Conservation (phyloP, 2,113 vertebrate species). For the Dipodomys ordii region DNA sequence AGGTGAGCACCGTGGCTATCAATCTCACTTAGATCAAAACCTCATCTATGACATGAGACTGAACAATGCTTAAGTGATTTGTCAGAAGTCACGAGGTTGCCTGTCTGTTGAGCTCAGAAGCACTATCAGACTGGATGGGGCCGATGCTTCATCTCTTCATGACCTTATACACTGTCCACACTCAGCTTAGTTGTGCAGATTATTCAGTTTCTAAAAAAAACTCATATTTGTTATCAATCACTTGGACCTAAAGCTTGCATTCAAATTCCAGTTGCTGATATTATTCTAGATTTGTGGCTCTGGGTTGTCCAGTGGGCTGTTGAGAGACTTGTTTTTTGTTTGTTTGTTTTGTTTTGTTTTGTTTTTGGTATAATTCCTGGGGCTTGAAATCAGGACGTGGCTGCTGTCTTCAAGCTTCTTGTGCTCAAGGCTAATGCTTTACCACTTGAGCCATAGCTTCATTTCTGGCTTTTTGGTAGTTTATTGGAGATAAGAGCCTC, state of each 20-base stretch:
- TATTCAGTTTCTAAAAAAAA: neutral
- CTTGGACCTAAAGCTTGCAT: neutral
- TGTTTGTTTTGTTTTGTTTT: too few species aligned
- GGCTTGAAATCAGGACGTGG: too few species aligned
- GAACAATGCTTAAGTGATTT: neutral
- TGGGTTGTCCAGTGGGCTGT: neutral
- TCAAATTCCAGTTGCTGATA: neutral
- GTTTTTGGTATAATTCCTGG: too few species aligned
- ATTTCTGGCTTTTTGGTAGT: too few species aligned
- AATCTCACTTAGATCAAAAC: slow-evolving; percentile 44
- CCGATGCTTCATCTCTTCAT: neutral
- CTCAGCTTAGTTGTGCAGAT: neutral
- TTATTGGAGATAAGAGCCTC: too few species aligned
- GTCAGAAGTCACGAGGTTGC: neutral
- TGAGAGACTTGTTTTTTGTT: too few species aligned
- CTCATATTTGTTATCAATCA: neutral
- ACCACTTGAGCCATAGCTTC: too few species aligned
- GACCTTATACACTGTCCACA: neutral
- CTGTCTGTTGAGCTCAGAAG: neutral
- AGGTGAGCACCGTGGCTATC: slow-evolving; percentile 12
- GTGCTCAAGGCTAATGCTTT: too few species aligned
- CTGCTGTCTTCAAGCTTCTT: too few species aligned
- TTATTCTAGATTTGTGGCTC: neutral
- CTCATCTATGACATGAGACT: slow-evolving; percentile 26
- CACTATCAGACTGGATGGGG: neutral